Evolutionary conservation across 2,888 invertebrate genomes (phyloP), one percentile per base, ranked within the genome.

Genomic region (Xylocampa areola): DNA sequence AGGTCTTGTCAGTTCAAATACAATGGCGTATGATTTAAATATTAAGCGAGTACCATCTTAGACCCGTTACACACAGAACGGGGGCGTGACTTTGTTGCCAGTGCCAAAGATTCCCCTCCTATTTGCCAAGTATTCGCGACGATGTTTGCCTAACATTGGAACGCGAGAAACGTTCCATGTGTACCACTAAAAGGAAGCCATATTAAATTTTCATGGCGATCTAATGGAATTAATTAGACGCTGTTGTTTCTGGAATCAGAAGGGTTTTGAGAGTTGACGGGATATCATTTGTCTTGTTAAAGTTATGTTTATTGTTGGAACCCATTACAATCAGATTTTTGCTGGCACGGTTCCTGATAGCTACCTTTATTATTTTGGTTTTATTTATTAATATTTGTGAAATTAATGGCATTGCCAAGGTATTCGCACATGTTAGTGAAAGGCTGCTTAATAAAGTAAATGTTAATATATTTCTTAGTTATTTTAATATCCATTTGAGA

Each of bases 91-190:
- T 82, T 81, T 77, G 77, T 58, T 47, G 59, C 29, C 66, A 49
- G 79, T 87, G 88, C 88, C 88, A 87, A 86, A 84, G 79, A 78
- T 79, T 76, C 68, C 64, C 60, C 73, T 53, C 53, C 57, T 78
- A 78, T 77, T 79, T 87, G 88, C 87, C 87, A 87, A 88, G 79
- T 84, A 82, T 85, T 80, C 62, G 66, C 67, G 64, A 51, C 64
- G 63, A 62, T 71, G 79, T 76, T 77, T 77, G 76, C 72, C 78
- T 68, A 73, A 76, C 71, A 70, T 76, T 58, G 63, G 64, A 64
- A 64, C 60, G 32, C 49, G 44, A 36, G 49, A 45, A 58, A 29
- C 50, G 45, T 32, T 66, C 45, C 67, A 71, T 57, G 72, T 66
- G 68, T 39, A 66, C 45, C 72, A 71, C 72, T 33, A 40, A 21